Base-by-base conservation (phyloP, 2,113 vertebrate genomes). In the Psittacula cyanocephala region DNA sequence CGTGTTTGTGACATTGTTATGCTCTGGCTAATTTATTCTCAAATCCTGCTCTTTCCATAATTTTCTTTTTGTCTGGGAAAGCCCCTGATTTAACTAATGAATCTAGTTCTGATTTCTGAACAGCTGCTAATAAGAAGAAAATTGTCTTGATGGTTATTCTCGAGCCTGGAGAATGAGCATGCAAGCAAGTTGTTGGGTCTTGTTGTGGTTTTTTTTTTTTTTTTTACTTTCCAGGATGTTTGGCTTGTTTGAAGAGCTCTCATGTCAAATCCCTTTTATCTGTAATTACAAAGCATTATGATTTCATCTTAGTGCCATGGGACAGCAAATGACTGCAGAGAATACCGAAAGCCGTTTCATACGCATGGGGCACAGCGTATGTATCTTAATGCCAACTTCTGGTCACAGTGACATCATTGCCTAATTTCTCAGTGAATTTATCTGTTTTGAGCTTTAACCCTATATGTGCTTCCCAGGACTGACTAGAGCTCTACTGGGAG, bases 61-160 rank as follows among this genome's bases (percentile, higher is more conserved):
- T 91, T 89, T 91, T 77, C 24, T 88, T 76, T 86, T 75, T 78
- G 52, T 29, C 46, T 88, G 88, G 91, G 91, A 89, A 95, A 94
- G 68, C 89, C 89, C 74, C 37, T 77, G 87, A 93, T 96, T 74
- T 96, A 82, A 93, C 62, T 91, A 89, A 93, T 88, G 89, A 95
- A 88, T 95, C 94, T 60, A 76, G 87, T 79, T 74, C 87, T 94
- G 91, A 94, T 89, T 94, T 94, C 86, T 94, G 70, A 95, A 88
- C 91, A 96, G 81, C 87, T 94, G 91, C 71, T 95, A 97, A 96
- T 95, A 94, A 94, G 46, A 94, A 92, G 85, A 96, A 96, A 94
- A 94, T 93, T 94, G 81, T 96, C 75, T 86, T 74, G 57, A 72
- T 96, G 81, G 62, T 92, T 96, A 59, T 93, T 90, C 92, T 97